Base-by-base conservation (phyloP, 2,888 invertebrate genomes). In the Apantesis nais region DNA sequence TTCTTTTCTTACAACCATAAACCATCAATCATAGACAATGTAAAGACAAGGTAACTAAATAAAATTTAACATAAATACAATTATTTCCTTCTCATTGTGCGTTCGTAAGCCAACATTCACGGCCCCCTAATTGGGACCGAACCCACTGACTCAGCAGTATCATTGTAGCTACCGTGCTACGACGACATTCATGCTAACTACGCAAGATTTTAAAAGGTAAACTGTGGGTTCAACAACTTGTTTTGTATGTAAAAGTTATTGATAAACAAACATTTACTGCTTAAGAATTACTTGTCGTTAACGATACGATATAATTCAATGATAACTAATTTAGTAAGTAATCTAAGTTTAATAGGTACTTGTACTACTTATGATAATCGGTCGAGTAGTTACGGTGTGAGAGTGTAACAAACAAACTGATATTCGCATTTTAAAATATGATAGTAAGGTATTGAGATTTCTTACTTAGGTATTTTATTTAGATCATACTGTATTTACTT, bases 101-200 rank as follows among this genome's bases (percentile, higher is more conserved):
- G 71, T 55, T 41, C 72, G 73, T 80, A 75, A 78, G 74, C 80
- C 70, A 78, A 79, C 73, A 74, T 74, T 74, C 76, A 78, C 68
- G 74, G 31, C 70, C 62, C 29, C 73, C 83, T 83, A 83, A 83
- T 83, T 83, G 83, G 83, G 71, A 81, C 66, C 62, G 67, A 68
- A n/a, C 34, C 62, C 70, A 75, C 75, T 82, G 82, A 82, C 67
- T 77, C 75, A 78, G 83, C 83, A 61, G 12, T 74, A 70, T 5
- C 14, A 72, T 83, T 83, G 83, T 83, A 48, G 74, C 83, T 83
- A 71, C 83, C n/a, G 74, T 64, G 74, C 74, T 83, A 83, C 82
- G 52, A 83, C 80, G 44, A 29, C 55, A 65, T 41, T 64, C 65
- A 44, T 39, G 63, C 58, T 80, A 75, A 75, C 74, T 75, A 75